Base-by-base conservation (phyloP, 2,113 vertebrate species). In the Notiomystis cincta region DNA sequence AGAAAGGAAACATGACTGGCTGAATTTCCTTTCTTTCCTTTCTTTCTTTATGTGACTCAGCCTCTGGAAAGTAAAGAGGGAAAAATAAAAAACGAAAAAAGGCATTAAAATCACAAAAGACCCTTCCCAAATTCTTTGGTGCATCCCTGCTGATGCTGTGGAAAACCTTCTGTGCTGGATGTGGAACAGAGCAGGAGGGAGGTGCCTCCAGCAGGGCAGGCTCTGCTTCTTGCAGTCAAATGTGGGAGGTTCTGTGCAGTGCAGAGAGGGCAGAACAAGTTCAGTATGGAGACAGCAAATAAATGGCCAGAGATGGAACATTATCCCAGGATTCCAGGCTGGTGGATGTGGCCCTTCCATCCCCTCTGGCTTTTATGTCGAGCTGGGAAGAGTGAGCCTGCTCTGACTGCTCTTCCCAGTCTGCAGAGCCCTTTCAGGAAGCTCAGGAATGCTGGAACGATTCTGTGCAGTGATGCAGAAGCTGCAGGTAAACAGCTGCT, bases 401-500 rank as follows among this genome's bases (percentile, higher is more conserved):
- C 81, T 79, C 65, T 0, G 0, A 7, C 3, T 33, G 42, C 81
- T 27, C 77, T 42, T 13, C 40, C 16, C 33, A 2, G 25, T 0
- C 48, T 23, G 57, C 89, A 83, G 67, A 47, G 80, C 33, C 44
- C 31, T 44, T 33, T 15, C n/a, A 38, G 56, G 35, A 11, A 51
- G 50, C 18, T 17, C 44, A 21, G 89, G 19, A 60, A 15, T 6
- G 66, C 83, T 76, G 38, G 28, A 18, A 27, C 13, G 62, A 4
- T 50, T 79, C 28, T 76, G 61, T 40, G 57, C 87, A 71, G 38
- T 2, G 38, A 53, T 58, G 89, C 87, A 86, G 92, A 58, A 91
- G 48, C 87, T 76, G 56, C 87, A 91, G 83, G 86, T 58, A 31
- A 87, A 40, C 75, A 80, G 76, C 87, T 83, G 89, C 72, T 69